phyloP scores from a whole-genome alignment of 2,888 invertebrate species.

The Leucoma salicis region DNA sequence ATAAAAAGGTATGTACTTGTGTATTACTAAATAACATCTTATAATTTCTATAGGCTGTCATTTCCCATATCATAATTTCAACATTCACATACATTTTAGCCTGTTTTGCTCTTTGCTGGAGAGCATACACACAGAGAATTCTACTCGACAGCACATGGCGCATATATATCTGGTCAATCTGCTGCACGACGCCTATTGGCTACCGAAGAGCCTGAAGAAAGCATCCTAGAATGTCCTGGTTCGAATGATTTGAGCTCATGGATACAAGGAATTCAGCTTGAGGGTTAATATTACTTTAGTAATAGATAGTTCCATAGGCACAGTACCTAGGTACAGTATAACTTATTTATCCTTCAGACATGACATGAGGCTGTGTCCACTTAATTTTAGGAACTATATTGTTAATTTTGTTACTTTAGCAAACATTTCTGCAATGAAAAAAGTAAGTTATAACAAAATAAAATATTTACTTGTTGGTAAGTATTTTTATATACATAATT shows the following conservation, averaged over 20 bases:
- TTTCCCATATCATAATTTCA: not conserved
- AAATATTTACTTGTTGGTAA: too few species aligned
- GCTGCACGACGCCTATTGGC: constrained; percentile 88
- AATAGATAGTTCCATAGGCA: constrained; percentile 20
- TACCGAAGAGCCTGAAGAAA: constrained; percentile 84
- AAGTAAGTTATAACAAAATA: constrained; percentile 6
- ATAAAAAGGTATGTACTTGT: constrained; percentile 83
- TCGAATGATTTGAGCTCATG: constrained; percentile 92
- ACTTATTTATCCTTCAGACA: constrained; percentile 30
- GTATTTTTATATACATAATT: too few species aligned
- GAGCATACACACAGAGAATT: constrained; percentile 97
- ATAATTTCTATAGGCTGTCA: too few species aligned
- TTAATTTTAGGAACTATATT: constrained; percentile 35
- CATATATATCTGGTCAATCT: constrained; percentile 92
- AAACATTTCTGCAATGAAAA: constrained; percentile 19
- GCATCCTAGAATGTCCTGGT: constrained; percentile 87
- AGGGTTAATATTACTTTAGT: constrained; percentile 56
- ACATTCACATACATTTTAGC: constrained; percentile 79
- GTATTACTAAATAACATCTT: too few species aligned
- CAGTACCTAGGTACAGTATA: constrained; percentile 30
- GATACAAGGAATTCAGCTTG: constrained; percentile 93
- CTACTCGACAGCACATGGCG: constrained; percentile 97
- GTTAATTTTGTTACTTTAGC: constrained; percentile 34
- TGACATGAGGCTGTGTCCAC: constrained; percentile 32
- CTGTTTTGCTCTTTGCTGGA: constrained; percentile 93